A percentile compares a stretch with the other conserved stretches of the same genome.
phyloP scores from a whole-genome alignment of 2,113 vertebrate species.

The Neolamprologus devosi region DNA sequence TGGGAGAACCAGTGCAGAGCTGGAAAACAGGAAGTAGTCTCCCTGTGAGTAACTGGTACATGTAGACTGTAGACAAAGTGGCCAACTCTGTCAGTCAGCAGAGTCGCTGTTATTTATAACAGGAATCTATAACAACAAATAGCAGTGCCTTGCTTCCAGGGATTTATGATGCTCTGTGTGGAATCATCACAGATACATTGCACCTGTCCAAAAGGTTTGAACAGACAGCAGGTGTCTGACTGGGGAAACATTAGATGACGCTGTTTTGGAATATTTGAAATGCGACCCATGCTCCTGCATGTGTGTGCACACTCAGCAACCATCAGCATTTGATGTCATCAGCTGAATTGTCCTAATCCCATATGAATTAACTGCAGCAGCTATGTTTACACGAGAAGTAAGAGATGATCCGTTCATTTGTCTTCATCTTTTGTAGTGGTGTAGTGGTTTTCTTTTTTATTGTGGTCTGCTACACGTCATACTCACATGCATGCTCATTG shows the following conservation, averaged over 20 bases:
- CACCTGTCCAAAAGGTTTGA: not conserved
- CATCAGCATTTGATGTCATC: not conserved
- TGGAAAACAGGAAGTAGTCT: not conserved
- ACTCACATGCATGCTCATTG: not conserved
- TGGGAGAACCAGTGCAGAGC: not conserved
- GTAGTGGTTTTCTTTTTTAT: not conserved
- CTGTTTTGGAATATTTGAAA: not conserved
- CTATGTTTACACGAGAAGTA: slow-evolving; percentile 16
- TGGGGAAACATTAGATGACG: not conserved
- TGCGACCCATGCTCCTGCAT: not conserved
- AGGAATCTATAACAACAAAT: not conserved
- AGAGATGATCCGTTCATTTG: slow-evolving; percentile 14
- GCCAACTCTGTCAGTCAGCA: not conserved
- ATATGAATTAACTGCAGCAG: not conserved
- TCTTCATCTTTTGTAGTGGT: not conserved
- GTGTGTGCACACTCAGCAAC: not conserved
- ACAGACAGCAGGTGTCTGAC: not conserved
- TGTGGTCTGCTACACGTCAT: not conserved
- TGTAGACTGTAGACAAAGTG: not conserved
- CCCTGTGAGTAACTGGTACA: not conserved
- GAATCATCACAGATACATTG: not conserved
- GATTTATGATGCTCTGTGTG: not conserved
- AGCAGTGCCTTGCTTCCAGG: not conserved
- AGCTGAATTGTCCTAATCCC: slow-evolving; percentile 11
- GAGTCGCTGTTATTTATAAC: not conserved